Base-by-base conservation (phyloP, 2,113 vertebrate species). In the Sprattus sprattus region DNA sequence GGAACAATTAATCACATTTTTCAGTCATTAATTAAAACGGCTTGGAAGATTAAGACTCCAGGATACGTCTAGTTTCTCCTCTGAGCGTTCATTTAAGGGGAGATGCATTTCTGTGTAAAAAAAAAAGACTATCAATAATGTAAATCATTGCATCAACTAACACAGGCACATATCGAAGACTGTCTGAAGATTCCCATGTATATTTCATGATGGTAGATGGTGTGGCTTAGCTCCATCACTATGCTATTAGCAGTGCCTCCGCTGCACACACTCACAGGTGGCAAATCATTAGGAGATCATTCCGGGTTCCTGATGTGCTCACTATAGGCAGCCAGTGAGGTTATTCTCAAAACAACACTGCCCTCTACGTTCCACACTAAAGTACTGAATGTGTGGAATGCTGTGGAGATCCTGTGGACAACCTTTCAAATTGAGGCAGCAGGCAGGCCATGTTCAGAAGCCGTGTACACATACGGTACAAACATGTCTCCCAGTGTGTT, bases 1-100 rank as follows among this genome's bases (percentile, higher is more conserved):
- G 88, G 71, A 91, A 93, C 90, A 90, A 94, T 92, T 94, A 94
- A 94, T 94, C 93, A 90, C 89, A 92, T 94, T 94, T 94, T 94
- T 92, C 93, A 93, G 88, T 91, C 91, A 90, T 92, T 94, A 90
- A 94, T 94, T 92, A 92, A 87, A 91, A 91, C 89, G 88, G 86
- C 90, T 81, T 91, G 84, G 32, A 88, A 87, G 32, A 89, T 81
- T 88, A 83, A 20, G 85, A 89, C 83, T 82, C 89, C 86, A 90
- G 90, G 91, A 90, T 91, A 91, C 90, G 83, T 85, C 90, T 92
- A 92, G 92, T 78, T 78, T 78, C 25, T 78, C 92, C 92, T 86
- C 91, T 90, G 92, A 92, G 93, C 93, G 94, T 93, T 93, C 92
- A 93, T 94, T 94, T 93, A 83, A 87, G 91, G 91, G 91, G 91